Percentiles rank a stretch among this genome's conserved stretches.
Evolutionary conservation across 2,113 vertebrate genomes (phyloP).

Genomic region (Sinocyclocheilus grahami): DNA sequence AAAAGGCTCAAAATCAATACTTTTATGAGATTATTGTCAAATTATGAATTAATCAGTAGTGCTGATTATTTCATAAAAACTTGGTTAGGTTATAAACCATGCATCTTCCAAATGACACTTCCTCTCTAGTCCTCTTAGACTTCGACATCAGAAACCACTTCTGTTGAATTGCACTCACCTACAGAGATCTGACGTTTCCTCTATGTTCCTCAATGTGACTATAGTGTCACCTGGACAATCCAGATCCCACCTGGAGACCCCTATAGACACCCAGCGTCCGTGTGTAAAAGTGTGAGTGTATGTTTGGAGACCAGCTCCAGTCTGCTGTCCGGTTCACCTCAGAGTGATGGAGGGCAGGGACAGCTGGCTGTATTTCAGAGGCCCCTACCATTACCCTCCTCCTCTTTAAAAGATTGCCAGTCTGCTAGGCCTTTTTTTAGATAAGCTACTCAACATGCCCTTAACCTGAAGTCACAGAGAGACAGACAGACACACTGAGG

Average conservation of each 20-base stretch:
- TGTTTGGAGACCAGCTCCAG: slow-evolving; percentile 86
- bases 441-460: slow-evolving; percentile 79
- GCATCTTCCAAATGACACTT: neutral
- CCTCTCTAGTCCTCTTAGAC: neutral
- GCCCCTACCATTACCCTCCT: slow-evolving; percentile 9
- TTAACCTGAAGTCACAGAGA: slow-evolving; percentile 74
- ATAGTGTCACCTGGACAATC: slow-evolving; percentile 41
- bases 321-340: slow-evolving; percentile 63
- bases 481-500: slow-evolving; percentile 29
- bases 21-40: neutral
- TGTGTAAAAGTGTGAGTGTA: slow-evolving; percentile 4
- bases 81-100: neutral
- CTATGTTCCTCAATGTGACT: neutral
- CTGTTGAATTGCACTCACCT: slow-evolving; percentile 31
- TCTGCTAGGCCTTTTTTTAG: slow-evolving; percentile 79
- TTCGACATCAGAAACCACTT: neutral
- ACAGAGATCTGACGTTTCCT: neutral
- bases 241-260: slow-evolving; percentile 52
- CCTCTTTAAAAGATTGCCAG: slow-evolving; percentile 47
- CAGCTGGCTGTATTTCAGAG: slow-evolving; percentile 88
- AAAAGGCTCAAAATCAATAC: neutral
- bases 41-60: neutral
- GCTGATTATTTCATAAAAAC: neutral
- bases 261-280: slow-evolving; percentile 4
- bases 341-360: slow-evolving; percentile 73